These are phyloP conservation scores for Pipra filicauda DNA, from an alignment of 2,113 vertebrate species.

Conservation along the genomic window DNA sequence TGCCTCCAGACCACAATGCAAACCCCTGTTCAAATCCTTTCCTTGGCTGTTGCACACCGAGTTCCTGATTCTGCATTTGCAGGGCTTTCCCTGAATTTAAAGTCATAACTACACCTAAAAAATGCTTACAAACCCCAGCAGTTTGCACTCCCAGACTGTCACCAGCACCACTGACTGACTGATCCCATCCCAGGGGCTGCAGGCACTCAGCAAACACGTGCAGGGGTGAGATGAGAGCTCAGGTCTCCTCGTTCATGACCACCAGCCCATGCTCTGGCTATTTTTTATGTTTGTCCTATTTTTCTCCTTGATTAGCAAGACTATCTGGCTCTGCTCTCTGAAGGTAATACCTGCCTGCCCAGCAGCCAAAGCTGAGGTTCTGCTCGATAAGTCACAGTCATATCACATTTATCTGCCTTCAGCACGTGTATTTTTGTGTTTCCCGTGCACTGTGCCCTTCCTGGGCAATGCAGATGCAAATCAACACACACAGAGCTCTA, in stretches of 20 bases:
- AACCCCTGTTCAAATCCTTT: not conserved
- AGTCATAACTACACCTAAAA: not conserved
- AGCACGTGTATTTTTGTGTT: not conserved
- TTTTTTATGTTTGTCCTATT: not conserved
- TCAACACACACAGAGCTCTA: not conserved
- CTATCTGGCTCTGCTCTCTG: not conserved
- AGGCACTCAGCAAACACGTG: rapidly evolving
- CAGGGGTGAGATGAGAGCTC: not conserved
- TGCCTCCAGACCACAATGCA: not conserved
- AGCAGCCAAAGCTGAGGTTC: not conserved
- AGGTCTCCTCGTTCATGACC: not conserved
- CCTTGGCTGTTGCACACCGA: not conserved
- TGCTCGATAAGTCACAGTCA: not conserved
- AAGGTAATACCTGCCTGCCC: not conserved
- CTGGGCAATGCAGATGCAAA: not conserved
- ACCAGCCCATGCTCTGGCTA: not conserved
- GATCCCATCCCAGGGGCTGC: not conserved
- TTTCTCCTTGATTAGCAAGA: not conserved
- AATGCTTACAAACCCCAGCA: not conserved
- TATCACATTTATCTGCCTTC: not conserved
- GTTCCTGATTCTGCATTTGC: not conserved
- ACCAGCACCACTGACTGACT: not conserved
- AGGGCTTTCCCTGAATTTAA: not conserved
- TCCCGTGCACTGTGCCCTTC: not conserved
- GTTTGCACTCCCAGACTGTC: not conserved